Evolutionary conservation across 1,140 invertebrate genomes (phyloP), one percentile per base, ranked within the genome.

Genomic region (Sycobia sp.): DNA sequence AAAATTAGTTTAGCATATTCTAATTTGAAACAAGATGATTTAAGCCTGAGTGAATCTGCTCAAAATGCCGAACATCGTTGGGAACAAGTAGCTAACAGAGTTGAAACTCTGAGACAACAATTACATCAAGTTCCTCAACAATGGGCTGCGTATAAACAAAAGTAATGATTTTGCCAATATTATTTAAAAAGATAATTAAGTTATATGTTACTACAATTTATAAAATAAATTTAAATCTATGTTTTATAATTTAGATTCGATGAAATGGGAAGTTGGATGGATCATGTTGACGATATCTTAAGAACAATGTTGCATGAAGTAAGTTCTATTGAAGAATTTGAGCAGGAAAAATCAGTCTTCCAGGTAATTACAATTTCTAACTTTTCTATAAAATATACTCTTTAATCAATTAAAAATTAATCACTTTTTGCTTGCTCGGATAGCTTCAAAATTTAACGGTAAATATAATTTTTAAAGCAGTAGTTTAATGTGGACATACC

Each of bases 211-310:
- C 16, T 34, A 25, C 29, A 49, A 47, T 67, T n/a, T 11, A 32
- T 32, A 32, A 32, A n/a, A n/a, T n/a, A n/a, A 49, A 14, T 4
- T 13, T 36, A 22, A 36, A n/a, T 36, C 36, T 36, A 4, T 1
- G 14, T 7, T 39, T 18, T 25, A 38, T 56, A 66, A 62, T 67
- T 18, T 66, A 90, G 88, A 69, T 94, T 94, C 73, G 83, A 86
- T 25, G 90, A 91, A 57, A 93, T 97, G 86, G 87, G 89, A n/a
- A 78, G 82, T 39, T 97, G 95, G 93, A 95, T 97, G 92, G 89
- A 94, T 72, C 86, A 87, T 46, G 91, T 97, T 0, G 94, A 97
- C 73, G 84, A 84, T 54, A 89, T 90, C 25, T 84, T 96, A 62
- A 88, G 89, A 71, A 90, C 89, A 55, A 91, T 97, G 66, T 86